phyloP scores from a whole-genome alignment of 2,797 vertebrate species.

The Setipinna tenuifilis region DNA sequence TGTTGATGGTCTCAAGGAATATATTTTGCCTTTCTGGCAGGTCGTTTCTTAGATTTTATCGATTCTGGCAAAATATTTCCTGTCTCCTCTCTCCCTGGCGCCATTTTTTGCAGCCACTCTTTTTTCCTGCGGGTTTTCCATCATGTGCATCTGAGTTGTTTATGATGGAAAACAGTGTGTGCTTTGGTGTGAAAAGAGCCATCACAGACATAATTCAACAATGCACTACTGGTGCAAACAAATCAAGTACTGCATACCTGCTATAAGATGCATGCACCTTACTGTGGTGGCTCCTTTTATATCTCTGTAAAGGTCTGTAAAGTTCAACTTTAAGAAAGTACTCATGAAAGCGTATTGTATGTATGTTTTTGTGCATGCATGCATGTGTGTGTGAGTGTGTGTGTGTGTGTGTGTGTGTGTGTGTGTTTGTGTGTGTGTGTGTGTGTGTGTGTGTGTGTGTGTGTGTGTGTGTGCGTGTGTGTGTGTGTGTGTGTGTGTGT shows the following conservation, averaged over 20 bases:
- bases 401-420: background rate
- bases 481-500: too few relatives aligned
- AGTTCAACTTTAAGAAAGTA: background rate
- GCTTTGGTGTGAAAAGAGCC: constrained; percentile 4
- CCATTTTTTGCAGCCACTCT: background rate
- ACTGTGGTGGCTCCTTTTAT: background rate
- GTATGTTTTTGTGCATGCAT: background rate
- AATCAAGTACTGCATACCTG: background rate
- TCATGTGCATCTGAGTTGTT: background rate
- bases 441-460: background rate
- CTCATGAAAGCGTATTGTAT: background rate
- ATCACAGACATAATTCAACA: background rate
- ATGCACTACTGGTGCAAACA: background rate
- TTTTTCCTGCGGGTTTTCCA: background rate
- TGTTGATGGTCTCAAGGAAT: background rate
- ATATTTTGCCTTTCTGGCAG: background rate
- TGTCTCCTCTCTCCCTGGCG: background rate
- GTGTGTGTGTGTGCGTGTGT: too few relatives aligned
- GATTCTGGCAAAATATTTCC: constrained; percentile 20
- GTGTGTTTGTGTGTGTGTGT: background rate
- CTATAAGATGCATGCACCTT: background rate
- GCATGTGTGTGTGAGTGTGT: too few relatives aligned
- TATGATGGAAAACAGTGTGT: background rate
- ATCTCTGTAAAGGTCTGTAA: background rate
- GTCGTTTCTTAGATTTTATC: background rate